A percentile compares a stretch with the other conserved stretches of the same genome.
Evolutionary conservation across 2,888 invertebrate species (phyloP).

Genomic region (Platynereis dumerilii): DNA sequence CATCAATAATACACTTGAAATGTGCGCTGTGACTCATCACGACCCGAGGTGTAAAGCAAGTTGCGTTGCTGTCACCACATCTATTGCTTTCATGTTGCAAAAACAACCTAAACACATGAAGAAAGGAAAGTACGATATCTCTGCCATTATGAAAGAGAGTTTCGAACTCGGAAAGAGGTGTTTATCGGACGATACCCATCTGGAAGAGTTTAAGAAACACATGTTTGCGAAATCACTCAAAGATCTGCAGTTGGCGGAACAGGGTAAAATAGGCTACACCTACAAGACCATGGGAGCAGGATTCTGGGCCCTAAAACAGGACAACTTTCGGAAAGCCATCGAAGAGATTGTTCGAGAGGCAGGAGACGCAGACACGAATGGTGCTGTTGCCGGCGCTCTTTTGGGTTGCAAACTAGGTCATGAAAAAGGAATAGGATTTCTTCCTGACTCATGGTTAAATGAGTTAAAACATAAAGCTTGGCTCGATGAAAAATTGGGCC

Average conservation of each 20-base stretch:
- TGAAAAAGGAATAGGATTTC: slow-evolving; percentile 45
- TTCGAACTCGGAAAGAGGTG: slow-evolving; percentile 3
- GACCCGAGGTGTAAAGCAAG: slow-evolving; percentile 40
- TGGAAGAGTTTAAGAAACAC: slow-evolving; percentile 8
- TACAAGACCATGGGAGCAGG: slow-evolving; percentile 58
- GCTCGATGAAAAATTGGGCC: slow-evolving; percentile 27
- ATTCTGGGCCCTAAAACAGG: slow-evolving; percentile 57
- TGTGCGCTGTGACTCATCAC: slow-evolving; percentile 52
- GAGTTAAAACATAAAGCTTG: slow-evolving; percentile 29
- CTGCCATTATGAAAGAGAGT: background rate
- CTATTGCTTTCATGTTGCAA: slow-evolving; percentile 14
- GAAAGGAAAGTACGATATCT: background rate
- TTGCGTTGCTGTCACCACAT: background rate
- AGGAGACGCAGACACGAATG: slow-evolving; percentile 59
- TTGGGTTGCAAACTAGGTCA: slow-evolving; percentile 57
- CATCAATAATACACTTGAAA: slow-evolving; percentile 51
- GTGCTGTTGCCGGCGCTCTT: slow-evolving; percentile 56
- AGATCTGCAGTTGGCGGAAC: slow-evolving; percentile 48
- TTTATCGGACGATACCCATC: slow-evolving; percentile 6
- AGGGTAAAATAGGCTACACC: slow-evolving; percentile 47
- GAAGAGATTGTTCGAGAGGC: slow-evolving; percentile 54
- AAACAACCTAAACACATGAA: background rate
- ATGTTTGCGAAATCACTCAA: slow-evolving; percentile 37
- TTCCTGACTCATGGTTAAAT: slow-evolving; percentile 51
- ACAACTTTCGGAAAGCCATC: slow-evolving; percentile 53